These are phyloP conservation scores for Cettia cetti DNA, from an alignment of 2,113 vertebrate species.

Conservation along the genomic window DNA sequence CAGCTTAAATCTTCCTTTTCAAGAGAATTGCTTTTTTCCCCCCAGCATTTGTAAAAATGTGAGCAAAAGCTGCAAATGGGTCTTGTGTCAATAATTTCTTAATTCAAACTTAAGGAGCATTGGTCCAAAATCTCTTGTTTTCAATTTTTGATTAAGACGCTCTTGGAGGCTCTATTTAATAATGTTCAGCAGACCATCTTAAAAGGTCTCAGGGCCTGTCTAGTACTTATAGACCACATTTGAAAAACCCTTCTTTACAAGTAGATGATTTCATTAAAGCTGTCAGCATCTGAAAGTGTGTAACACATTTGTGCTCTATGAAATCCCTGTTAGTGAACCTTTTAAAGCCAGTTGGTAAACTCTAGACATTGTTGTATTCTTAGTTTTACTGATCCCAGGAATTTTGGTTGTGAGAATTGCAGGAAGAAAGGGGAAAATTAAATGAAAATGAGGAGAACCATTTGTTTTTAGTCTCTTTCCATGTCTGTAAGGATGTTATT, in stretches of 20 bases:
- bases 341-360: neutral
- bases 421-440: neutral
- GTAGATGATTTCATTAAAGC: neutral
- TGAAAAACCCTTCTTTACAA: neutral
- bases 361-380: neutral
- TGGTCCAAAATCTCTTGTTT: neutral
- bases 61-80: neutral
- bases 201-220: neutral
- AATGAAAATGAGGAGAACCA: neutral
- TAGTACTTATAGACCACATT: neutral
- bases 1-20: neutral
- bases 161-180: neutral
- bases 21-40: accelerated
- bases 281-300: neutral
- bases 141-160: neutral
- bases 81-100: neutral
- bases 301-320: neutral
- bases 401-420: neutral
- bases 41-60: neutral
- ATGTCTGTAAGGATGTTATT: neutral
- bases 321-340: neutral
- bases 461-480: neutral
- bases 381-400: neutral
- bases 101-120: neutral
- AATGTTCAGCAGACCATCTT: neutral